Conservation (phyloP, 2,113 vertebrate genomes). For the Diadophis punctatus region DNA sequence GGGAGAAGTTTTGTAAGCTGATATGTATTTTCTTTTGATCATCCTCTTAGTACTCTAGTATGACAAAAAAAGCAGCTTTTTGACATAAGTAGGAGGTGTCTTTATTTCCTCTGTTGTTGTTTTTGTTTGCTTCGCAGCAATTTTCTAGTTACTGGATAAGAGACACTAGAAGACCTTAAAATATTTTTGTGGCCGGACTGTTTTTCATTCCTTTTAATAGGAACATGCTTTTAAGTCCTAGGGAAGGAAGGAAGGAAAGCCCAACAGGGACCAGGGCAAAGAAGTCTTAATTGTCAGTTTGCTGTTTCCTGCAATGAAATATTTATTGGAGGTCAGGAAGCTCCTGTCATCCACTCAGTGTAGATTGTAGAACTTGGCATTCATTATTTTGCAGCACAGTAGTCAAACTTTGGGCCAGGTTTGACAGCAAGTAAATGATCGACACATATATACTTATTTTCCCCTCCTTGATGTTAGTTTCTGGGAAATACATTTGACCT, state of each 20-base stretch:
- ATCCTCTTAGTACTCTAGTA: neutral
- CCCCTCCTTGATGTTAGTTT: neutral
- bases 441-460: neutral
- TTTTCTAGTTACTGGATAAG: neutral
- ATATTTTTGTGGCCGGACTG: neutral
- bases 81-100: neutral
- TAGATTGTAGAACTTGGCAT: conserved; percentile 6
- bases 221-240: conserved; percentile 13
- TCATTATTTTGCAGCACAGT: conserved; percentile 29
- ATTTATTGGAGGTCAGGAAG: neutral
- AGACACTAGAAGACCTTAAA: neutral
- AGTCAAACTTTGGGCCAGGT: conserved; percentile 26
- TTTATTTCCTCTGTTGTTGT: neutral
- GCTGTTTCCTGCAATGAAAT: neutral
- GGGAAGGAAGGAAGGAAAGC: neutral
- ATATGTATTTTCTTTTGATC: neutral
- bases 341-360: conserved; percentile 18
- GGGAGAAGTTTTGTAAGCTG: neutral
- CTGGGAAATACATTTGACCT: conserved; percentile 8
- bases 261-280: conserved; percentile 20
- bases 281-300: accelerated
- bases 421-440: conserved; percentile 22
- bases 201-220: accelerated
- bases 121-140: neutral
- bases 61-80: neutral